Conservation (phyloP, 2,797 vertebrate genomes). For the Knipowitschia caucasica region DNA sequence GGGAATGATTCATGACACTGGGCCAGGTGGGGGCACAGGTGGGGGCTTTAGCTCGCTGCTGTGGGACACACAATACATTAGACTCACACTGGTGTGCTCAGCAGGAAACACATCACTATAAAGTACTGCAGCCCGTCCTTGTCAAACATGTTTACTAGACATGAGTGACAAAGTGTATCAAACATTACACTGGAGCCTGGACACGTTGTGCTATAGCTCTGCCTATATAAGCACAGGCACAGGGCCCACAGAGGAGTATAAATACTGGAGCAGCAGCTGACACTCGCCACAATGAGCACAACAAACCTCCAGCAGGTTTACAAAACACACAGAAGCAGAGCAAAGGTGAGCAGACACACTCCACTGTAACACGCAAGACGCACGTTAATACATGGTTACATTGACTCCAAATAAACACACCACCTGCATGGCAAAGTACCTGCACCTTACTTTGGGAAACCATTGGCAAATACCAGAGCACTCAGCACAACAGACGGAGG, state of each 20-base stretch:
- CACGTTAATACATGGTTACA: background rate
- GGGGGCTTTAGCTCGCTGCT: background rate
- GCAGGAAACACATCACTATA: background rate
- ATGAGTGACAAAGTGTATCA: conserved; percentile 14
- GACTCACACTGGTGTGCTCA: background rate
- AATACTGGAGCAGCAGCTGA: conserved; percentile 49
- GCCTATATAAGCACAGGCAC: conserved; percentile 44
- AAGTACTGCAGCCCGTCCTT: background rate
- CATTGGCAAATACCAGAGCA: background rate
- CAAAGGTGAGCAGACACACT: conserved; percentile 39
- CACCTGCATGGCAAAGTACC: no score
- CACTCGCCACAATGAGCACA: conserved; percentile 50
- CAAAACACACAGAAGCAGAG: conserved; percentile 53
- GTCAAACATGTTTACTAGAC: conserved; percentile 6
- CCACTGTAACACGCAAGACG: background rate
- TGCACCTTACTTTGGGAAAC: background rate
- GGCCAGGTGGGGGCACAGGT: conserved; percentile 6
- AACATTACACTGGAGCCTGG: conserved; percentile 24
- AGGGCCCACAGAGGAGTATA: conserved; percentile 38
- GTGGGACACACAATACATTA: background rate
- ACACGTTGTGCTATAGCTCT: conserved; percentile 12
- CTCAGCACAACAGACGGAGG: no score
- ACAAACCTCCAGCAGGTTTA: conserved; percentile 56
- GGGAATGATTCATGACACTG: conserved; percentile 3
- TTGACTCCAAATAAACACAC: background rate